Evolutionary conservation across 2,797 vertebrate species (phyloP).

Genomic region (Anabas testudineus): DNA sequence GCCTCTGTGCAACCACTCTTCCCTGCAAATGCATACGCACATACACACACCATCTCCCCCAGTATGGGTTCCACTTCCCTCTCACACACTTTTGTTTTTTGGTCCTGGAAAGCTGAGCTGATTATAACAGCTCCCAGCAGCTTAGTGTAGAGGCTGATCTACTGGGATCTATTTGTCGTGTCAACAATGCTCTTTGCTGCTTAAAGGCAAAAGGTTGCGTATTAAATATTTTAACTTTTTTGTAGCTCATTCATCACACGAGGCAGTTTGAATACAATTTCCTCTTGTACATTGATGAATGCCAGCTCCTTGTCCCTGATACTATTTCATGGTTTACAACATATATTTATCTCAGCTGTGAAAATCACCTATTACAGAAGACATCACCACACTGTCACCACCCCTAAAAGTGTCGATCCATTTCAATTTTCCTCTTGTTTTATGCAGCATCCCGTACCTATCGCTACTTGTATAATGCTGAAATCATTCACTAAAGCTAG

Average conservation of each 20-base stretch:
- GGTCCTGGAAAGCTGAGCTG: constrained; percentile 55
- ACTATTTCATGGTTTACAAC: background rate
- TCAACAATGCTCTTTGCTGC: constrained; percentile 6
- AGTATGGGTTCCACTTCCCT: constrained; percentile 30
- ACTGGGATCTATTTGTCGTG: constrained; percentile 39
- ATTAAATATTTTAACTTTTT: background rate
- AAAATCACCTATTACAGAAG: background rate
- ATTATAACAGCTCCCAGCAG: constrained; percentile 55
- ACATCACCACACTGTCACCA: background rate
- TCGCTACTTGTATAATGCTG: constrained; percentile 41
- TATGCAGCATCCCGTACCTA: constrained; percentile 28
- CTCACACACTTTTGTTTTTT: constrained; percentile 31
- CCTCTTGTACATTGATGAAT: background rate
- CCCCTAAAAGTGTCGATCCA: background rate
- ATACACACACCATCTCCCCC: constrained; percentile 21
- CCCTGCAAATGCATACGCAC: constrained; percentile 8
- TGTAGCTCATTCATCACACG: background rate
- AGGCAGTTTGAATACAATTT: background rate
- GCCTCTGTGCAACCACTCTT: constrained; percentile 45
- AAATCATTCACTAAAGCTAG: constrained; percentile 54
- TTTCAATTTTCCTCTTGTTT: background rate
- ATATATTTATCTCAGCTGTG: background rate
- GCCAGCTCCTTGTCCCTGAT: background rate
- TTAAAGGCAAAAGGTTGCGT: background rate
- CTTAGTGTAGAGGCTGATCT: constrained; percentile 42